Base-by-base conservation (phyloP, 2,888 invertebrate species). In the Leucozona laternaria region DNA sequence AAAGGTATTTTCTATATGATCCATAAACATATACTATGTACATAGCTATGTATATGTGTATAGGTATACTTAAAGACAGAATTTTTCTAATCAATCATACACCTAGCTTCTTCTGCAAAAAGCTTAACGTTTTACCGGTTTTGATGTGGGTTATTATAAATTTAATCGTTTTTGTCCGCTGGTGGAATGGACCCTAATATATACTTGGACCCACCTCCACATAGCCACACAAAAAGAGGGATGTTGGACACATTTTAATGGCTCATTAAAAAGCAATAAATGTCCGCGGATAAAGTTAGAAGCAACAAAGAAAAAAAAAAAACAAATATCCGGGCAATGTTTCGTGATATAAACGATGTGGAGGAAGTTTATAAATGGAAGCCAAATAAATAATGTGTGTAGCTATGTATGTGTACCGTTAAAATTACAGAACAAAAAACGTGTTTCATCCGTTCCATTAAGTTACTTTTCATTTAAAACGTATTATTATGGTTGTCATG, bases 181-280 rank as follows among this genome's bases (percentile, higher is more conserved):
- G 45, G 20, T 31, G 20, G 34, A 31, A 48, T n/a, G 48, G 20
- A 31, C 17, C 48, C 15, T 34, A 31, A 31, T 34, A 43, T 28
- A 8, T 20, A 20, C 15, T 48, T 15, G 8, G 6, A 17, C 4
- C 64, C 28, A 20, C 45, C 17, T 48, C 20, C 31, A 20, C 8
- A 48, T 7, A 28, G 55, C 45, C 64, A 25, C 22, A 66, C 55
- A 82, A 43, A 48, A 15, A n/a, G 4, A 17, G 34, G n/a, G 60
- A 72, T 60, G 66, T 77, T 72, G 64, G 72, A 68, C 28, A 58
- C 64, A 72, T 76, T 82, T 82, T 37, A 81, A 72, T 76, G 72
- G 66, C 82, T 82, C 66, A 82, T 82, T 82, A 82, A 82, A 82
- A 82, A 78, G 72, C 68, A 73, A 78, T 82, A 82, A 82, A 82